phyloP scores from a whole-genome alignment of 2,888 invertebrate species.

The Griposia aprilina region DNA sequence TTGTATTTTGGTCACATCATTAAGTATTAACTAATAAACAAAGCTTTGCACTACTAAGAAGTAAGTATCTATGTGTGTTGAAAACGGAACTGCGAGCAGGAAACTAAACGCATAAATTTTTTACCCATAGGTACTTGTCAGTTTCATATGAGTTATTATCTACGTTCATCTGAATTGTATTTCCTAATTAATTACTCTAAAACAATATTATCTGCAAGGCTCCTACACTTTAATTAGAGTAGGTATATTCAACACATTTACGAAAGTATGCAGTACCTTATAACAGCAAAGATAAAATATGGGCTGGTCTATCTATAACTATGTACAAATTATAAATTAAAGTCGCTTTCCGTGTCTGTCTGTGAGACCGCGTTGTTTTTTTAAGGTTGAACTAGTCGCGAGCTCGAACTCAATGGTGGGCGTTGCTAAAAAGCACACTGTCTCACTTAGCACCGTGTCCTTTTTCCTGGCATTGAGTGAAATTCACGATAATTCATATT shows the following conservation, averaged over 20 bases:
- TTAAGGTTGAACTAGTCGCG: too few relatives aligned
- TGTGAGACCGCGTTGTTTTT: too few relatives aligned
- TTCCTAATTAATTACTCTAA: neutral
- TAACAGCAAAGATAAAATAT: neutral
- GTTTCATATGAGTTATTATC: neutral
- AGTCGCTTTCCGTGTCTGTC: too few relatives aligned
- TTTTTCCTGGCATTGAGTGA: too few relatives aligned
- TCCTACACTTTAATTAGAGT: neutral
- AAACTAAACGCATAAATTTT: neutral
- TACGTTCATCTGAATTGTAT: neutral
- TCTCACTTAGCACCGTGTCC: too few relatives aligned
- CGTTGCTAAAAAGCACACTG: too few relatives aligned
- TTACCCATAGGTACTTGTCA: neutral
- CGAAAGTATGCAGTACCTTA: conserved; percentile 2
- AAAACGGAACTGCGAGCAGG: neutral
- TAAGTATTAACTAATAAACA: too few relatives aligned
- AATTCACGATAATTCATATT: too few relatives aligned
- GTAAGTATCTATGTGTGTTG: neutral
- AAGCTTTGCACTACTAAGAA: neutral
- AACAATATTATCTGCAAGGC: conserved; percentile 7
- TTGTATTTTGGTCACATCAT: neutral
- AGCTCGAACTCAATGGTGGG: too few relatives aligned
- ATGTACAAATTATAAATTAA: too few relatives aligned
- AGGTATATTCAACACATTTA: neutral
- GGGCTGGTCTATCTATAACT: conserved; percentile 22